phyloP scores from a whole-genome alignment of 1,140 invertebrate genomes.

The Zaprionus taronus region DNA sequence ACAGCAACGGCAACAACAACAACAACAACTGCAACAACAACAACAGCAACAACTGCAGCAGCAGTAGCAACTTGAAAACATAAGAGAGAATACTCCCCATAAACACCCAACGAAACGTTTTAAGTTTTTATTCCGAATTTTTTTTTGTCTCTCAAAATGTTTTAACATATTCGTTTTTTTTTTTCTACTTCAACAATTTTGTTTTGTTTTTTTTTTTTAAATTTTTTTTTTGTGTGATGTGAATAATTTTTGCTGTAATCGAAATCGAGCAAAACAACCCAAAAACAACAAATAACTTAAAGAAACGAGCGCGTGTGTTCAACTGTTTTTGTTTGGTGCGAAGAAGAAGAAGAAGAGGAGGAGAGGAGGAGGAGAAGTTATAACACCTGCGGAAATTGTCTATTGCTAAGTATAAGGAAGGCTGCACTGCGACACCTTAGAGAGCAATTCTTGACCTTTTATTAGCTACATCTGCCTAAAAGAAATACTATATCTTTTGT shows the following conservation, averaged over 20 bases:
- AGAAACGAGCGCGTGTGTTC: conserved; percentile 57
- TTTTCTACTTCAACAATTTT: background rate
- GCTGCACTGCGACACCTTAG: background rate
- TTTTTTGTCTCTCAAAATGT: conserved; percentile 1
- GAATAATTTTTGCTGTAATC: conserved; percentile 43
- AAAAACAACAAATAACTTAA: conserved; percentile 10
- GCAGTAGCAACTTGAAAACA: too few species aligned
- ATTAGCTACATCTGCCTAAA: background rate
- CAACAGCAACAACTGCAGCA: too few species aligned
- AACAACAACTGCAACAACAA: background rate
- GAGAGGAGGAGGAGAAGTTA: background rate
- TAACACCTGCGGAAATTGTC: background rate
- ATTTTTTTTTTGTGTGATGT: conserved; percentile 42
- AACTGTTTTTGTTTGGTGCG: conserved; percentile 44
- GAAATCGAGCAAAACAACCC: conserved; percentile 1
- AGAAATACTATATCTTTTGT: too few species aligned
- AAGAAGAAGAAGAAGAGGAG: background rate
- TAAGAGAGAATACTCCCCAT: background rate
- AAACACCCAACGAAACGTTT: conserved; percentile 9
- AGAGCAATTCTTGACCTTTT: background rate
- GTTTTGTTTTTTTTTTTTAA: conserved; percentile 8
- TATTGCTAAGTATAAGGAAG: background rate
- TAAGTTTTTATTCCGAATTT: background rate
- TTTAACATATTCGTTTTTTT: conserved; percentile 4
- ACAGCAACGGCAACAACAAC: background rate